These are phyloP conservation scores for Sisyra terminalis DNA, from an alignment of 2,888 invertebrate species.

Conservation along the genomic window DNA sequence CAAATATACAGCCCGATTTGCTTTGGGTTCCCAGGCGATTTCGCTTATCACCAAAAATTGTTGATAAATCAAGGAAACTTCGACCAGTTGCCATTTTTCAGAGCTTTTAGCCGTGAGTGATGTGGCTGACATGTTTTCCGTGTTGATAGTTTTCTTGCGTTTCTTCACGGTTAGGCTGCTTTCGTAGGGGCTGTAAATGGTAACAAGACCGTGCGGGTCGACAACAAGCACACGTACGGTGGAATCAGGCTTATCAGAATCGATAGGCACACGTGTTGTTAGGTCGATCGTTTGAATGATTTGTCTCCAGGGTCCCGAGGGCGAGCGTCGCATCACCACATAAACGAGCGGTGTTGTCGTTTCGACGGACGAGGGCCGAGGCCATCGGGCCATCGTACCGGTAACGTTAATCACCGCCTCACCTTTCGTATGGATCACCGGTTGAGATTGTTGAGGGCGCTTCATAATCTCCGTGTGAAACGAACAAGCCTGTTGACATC, in stretches of 20 bases:
- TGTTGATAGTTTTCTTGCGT: conserved; percentile 30
- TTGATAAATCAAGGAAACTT: conserved; percentile 55
- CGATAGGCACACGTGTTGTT: conserved; percentile 44
- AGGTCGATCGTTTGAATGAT: conserved; percentile 48
- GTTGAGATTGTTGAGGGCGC: conserved; percentile 43
- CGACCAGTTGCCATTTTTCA: conserved; percentile 42
- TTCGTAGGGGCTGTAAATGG: conserved; percentile 52
- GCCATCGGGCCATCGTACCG: conserved; percentile 46
- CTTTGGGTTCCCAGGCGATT: conserved; percentile 55
- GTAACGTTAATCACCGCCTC: conserved; percentile 47
- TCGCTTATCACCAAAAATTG: conserved; percentile 54
- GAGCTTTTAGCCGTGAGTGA: conserved; percentile 28
- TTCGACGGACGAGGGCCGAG: conserved; percentile 37
- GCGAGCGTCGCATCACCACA: conserved; percentile 49
- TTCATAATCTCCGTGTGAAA: conserved; percentile 45
- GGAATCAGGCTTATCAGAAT: conserved; percentile 38
- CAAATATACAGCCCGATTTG: conserved; percentile 49
- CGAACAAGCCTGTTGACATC: conserved; percentile 53
- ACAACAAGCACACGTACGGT: conserved; percentile 51
- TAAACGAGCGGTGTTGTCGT: conserved; percentile 44
- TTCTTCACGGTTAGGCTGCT: conserved; percentile 25
- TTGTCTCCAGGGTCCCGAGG: conserved; percentile 45
- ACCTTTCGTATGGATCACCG: conserved; percentile 52
- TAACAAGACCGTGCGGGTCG: conserved; percentile 50
- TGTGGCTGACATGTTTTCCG: conserved; percentile 28